Evolutionary conservation across 2,888 invertebrate species (phyloP).

Genomic region (Pristionchus japonicus): DNA sequence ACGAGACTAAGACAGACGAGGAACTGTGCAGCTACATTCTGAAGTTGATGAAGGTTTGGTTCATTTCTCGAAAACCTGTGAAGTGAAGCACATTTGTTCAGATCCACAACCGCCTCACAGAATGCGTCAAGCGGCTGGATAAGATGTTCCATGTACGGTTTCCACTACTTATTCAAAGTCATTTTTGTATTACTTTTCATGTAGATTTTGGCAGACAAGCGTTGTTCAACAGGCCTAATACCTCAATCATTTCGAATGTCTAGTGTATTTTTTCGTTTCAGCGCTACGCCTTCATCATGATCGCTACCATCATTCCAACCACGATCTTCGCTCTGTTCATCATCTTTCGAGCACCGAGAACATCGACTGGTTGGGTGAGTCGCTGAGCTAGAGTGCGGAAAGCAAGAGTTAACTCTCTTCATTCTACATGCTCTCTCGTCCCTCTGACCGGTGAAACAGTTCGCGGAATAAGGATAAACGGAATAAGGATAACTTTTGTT

Average conservation of each 20-base stretch:
- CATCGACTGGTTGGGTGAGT: not conserved
- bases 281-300: constrained; percentile 44
- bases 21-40: constrained; percentile 4
- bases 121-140: constrained; percentile 40
- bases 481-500: no score
- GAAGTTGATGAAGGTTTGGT: not conserved
- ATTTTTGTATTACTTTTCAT: no score
- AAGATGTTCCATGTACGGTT: constrained; percentile 23
- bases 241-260: no score
- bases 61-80: no score
- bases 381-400: no score
- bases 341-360: not conserved
- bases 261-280: not conserved
- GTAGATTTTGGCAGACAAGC: no score
- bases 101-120: constrained; percentile 19
- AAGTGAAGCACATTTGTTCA: not conserved
- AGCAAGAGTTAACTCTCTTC: no score
- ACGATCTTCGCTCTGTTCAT: constrained; percentile 33
- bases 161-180: no score
- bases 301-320: constrained; percentile 42
- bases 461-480: no score
- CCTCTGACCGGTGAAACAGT: no score
- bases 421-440: no score
- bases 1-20: not conserved
- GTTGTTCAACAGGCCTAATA: no score